Evolutionary conservation across 2,888 invertebrate genomes (phyloP), one percentile per base, ranked within the genome.

Genomic region (Leistus spinibarbis): DNA sequence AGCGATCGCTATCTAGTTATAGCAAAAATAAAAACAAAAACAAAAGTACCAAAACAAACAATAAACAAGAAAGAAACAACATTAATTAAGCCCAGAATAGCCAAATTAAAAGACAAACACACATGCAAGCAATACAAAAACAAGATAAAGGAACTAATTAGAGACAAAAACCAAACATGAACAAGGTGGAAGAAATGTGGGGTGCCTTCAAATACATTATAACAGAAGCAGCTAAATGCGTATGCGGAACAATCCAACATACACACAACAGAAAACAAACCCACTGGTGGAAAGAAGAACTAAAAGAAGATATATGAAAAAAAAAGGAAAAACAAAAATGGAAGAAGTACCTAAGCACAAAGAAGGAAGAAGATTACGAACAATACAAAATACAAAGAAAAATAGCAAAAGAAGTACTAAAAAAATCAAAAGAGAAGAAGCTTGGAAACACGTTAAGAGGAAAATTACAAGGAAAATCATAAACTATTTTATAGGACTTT

Each of bases 181-280:
- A 54, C 68, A 54, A 54, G 13, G 17, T 68, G 20, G 56, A 68
- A 22, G 68, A 54, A 54, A 68, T 68, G 56, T 54, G 56, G 68
- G 20, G 40, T 13, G 54, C 19, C 19, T 68, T 68, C 22, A 54
- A 54, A 23, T 4, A 54, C 3, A 68, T 22, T 54, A 22, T 68
- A 68, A 54, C 54, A 22, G n/a, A 68, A 19, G 68, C 68, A 68
- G n/a, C 68, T 2, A 54, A 54, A 68, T 10, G 54, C 5, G 20
- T 54, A 54, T 68, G 54, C 20, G 56, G 54, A 17, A 20, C 20
- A 66, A 40, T 16, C 40, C 27, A 53, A 22, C 20, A 10, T 17
- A 20, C 10, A 24, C 10, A 23, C 9, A 64, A 24, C 23, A 64
- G 64, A 23, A 64, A 64, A 64, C 64, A 66, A 66, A 40, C 66